Evolutionary conservation across 2,113 vertebrate species (phyloP).

Genomic region (Spea bombifrons): DNA sequence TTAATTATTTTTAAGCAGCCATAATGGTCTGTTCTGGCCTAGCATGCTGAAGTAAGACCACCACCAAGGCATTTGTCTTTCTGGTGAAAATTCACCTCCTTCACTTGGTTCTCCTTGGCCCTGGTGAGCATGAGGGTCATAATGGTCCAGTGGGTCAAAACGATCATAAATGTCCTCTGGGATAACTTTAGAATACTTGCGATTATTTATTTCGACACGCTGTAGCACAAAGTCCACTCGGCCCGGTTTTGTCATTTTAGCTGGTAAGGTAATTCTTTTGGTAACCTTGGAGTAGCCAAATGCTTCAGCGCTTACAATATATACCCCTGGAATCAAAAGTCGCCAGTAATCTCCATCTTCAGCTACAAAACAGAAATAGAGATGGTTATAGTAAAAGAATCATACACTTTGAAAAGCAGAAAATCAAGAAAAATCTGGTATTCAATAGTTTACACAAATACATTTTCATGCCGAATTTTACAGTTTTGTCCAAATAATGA

Average conservation of each 20-base stretch:
- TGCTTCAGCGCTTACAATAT: constrained; percentile 80
- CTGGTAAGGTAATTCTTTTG: constrained; percentile 82
- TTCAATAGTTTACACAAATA: no score
- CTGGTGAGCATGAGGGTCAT: constrained; percentile 64
- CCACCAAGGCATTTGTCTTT: constrained; percentile 90
- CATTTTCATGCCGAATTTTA: no score
- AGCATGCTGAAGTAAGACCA: constrained; percentile 90
- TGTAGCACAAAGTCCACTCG: constrained; percentile 83
- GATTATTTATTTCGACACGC: constrained; percentile 65
- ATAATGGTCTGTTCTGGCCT: constrained; percentile 75
- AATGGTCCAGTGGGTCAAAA: constrained; percentile 71
- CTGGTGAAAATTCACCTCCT: constrained; percentile 48
- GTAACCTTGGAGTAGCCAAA: constrained; percentile 78
- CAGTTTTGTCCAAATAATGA: no score
- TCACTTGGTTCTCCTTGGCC: constrained; percentile 47
- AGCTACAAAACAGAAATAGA: constrained; percentile 60
- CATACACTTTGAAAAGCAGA: no score
- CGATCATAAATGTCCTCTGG: constrained; percentile 62
- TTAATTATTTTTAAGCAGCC: constrained; percentile 82
- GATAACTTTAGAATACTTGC: constrained; percentile 62
- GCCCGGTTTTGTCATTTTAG: constrained; percentile 73
- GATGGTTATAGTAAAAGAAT: background rate
- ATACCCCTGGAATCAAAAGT: constrained; percentile 78
- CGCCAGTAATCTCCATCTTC: constrained; percentile 92
- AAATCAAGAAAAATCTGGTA: no score